phyloP scores from a whole-genome alignment of 1,140 invertebrate species.

The Meloidogyne exigua region DNA sequence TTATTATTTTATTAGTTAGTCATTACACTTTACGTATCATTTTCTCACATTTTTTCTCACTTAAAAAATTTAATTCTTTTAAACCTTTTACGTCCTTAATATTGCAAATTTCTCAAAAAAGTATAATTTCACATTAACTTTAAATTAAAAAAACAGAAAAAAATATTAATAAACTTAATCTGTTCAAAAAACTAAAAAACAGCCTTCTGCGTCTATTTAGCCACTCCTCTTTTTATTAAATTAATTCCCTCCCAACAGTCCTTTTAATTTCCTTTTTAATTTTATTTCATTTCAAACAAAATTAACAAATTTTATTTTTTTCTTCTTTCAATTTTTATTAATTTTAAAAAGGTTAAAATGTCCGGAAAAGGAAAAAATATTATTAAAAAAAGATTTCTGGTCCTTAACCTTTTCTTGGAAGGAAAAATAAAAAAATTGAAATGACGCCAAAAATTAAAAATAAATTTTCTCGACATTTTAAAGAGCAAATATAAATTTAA shows the following conservation, averaged over 20 bases:
- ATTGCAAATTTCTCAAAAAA: neutral
- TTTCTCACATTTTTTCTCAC: neutral
- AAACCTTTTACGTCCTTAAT: neutral
- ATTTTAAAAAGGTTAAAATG: neutral
- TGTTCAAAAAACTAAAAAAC: neutral
- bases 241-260: neutral
- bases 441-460: neutral
- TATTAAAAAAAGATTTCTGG: neutral
- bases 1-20: too few species aligned
- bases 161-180: constrained; percentile 9
- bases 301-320: too few species aligned
- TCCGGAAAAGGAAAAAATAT: neutral
- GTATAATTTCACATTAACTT: neutral
- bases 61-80: neutral
- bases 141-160: neutral
- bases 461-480: neutral
- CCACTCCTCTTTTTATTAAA: neutral
- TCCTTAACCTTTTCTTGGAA: neutral
- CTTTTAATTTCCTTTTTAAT: neutral
- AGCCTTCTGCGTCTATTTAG: neutral
- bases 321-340: constrained; percentile 1
- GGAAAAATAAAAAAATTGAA: neutral
- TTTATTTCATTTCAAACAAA: neutral
- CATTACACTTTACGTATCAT: neutral
- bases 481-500: neutral